Evolutionary conservation across 2,797 vertebrate genomes (phyloP).

Genomic region (Enteromius mattozi): DNA sequence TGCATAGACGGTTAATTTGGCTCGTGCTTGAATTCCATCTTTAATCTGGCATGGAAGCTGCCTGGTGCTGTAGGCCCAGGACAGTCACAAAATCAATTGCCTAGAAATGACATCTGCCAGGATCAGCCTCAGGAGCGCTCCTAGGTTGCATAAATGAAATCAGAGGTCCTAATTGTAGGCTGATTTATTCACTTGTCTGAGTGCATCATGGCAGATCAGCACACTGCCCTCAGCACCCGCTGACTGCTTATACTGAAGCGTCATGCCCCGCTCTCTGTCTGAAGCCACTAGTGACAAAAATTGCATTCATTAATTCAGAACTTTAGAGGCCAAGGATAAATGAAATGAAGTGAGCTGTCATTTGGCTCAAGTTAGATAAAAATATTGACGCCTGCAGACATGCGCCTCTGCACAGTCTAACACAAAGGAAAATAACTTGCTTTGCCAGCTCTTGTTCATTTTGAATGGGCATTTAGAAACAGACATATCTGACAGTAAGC

Average conservation of each 20-base stretch:
- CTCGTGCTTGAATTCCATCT: constrained; percentile 75
- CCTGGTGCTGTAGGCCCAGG: constrained; percentile 72
- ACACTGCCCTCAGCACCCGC: constrained; percentile 70
- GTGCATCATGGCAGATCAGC: constrained; percentile 68
- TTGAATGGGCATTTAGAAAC: constrained; percentile 10
- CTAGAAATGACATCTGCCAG: constrained; percentile 87
- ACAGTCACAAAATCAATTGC: constrained; percentile 84
- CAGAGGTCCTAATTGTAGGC: constrained; percentile 81
- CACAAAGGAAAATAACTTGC: constrained; percentile 46
- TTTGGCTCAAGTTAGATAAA: constrained; percentile 80
- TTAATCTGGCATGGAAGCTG: constrained; percentile 76
- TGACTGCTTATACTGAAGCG: constrained; percentile 78
- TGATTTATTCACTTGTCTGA: constrained; percentile 86
- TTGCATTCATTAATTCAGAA: constrained; percentile 73
- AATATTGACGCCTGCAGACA: constrained; percentile 70
- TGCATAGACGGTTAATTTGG: constrained; percentile 79
- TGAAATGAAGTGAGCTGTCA: constrained; percentile 81
- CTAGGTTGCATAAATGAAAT: constrained; percentile 84
- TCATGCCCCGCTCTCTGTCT: constrained; percentile 44
- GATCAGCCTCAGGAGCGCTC: constrained; percentile 74
- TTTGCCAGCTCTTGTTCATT: constrained; percentile 26
- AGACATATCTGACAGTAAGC: constrained; percentile 20
- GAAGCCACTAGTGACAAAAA: constrained; percentile 69
- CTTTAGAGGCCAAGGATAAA: constrained; percentile 67
- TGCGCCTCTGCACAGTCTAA: constrained; percentile 40